phyloP scores from a whole-genome alignment of 2,113 vertebrate species.

The Silurus asotus region DNA sequence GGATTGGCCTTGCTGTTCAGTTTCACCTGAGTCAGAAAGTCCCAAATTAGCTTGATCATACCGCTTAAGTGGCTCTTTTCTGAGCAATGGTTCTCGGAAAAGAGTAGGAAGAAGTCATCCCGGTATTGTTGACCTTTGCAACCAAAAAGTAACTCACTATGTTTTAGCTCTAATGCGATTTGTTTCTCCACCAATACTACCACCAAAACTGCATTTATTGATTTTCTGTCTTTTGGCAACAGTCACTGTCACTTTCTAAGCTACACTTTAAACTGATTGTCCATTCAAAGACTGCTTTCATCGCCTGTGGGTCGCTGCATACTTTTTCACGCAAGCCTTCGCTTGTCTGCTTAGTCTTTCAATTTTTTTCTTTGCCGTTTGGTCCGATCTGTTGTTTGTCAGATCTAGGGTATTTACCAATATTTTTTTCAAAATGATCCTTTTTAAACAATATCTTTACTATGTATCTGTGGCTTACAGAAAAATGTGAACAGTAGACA shows the following conservation, averaged over 20 bases:
- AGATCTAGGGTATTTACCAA: not conserved
- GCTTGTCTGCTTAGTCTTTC: not conserved
- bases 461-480: not conserved
- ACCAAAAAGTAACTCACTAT: not conserved
- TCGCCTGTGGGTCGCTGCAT: not conserved
- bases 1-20: conserved; percentile 38
- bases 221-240: not conserved
- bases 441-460: not conserved
- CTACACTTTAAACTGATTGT: not conserved
- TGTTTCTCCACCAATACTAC: not conserved
- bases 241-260: not conserved
- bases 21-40: conserved; percentile 39
- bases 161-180: not conserved
- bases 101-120: not conserved
- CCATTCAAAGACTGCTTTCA: not conserved
- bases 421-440: not conserved
- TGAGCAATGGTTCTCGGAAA: conserved; percentile 44
- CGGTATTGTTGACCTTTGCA: not conserved
- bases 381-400: not conserved
- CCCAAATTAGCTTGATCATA: conserved; percentile 47
- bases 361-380: not conserved
- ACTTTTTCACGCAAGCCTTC: not conserved
- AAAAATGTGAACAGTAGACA: not conserved
- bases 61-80: conserved; percentile 53
- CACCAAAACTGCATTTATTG: not conserved